Base-by-base conservation (phyloP, 2,797 vertebrate species). In the Jordanella pulchra region DNA sequence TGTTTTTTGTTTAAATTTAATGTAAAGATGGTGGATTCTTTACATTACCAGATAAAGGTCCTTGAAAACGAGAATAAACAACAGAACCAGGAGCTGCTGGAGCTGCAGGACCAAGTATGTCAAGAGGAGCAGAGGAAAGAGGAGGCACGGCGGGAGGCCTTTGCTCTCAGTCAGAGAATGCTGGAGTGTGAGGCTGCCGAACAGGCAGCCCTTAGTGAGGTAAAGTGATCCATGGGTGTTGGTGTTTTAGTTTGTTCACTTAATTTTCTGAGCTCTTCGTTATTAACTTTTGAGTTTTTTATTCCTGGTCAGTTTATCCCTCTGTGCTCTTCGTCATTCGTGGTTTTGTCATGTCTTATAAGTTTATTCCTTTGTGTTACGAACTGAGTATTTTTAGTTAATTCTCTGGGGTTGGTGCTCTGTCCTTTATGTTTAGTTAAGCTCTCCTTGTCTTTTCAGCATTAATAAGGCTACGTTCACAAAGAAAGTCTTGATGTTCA, bases 141-240 rank as follows among this genome's bases (percentile, higher is more conserved):
- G 85, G 94, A 92, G 83, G 89, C 90, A 21, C 85, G 76, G 15
- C 80, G 63, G n/a, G 92, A 95, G 82, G 83, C 76, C 1, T 90
- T 94, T 63, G 66, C 79, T 67, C 89, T 95, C 39, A 94, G 86
- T 87, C 93, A 94, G 82, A 91, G 80, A 80, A 79, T 89, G 2
- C 82, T 93, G 2, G 91, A 94, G 84, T 89, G 89, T 2, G 92
- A 96, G 79, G 92, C 93, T 2, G 87, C 92, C 75, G 84, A 76
- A 30, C 93, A 95, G 12, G 85, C 88, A 3, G 89, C 94, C 3
- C 89, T 89, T 18, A 94, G 90, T 75, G 94, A 97, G 95, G 96
- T 96, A 86, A 21, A 64, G n/a, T 64, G 23, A 64, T 44, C 13
- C 7, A 44, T 21, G 11, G 30, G 56, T 60, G 9, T 35, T 61